A percentile compares a stretch with the other conserved stretches of the same genome.
Conservation (phyloP, 2,888 invertebrate genomes). For the Lasius platythorax region DNA sequence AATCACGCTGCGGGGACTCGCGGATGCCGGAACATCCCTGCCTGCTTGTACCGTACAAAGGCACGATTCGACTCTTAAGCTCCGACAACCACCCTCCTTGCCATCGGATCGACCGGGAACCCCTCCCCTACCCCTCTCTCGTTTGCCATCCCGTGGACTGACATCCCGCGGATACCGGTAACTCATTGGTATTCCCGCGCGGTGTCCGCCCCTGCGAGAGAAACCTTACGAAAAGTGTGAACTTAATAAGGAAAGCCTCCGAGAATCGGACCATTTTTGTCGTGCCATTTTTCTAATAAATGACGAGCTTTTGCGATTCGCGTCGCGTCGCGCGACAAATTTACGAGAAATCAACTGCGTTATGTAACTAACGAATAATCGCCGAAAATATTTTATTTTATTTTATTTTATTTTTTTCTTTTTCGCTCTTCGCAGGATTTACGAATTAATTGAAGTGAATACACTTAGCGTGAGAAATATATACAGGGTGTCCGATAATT, state of each 20-base stretch:
- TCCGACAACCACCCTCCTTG: conserved; percentile 57
- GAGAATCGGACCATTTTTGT: conserved; percentile 83
- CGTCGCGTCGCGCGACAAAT: conserved; percentile 41
- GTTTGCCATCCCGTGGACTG: conserved; percentile 67
- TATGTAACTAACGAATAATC: background rate
- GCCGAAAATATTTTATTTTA: background rate
- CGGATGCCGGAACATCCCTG: conserved; percentile 42
- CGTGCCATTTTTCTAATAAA: conserved; percentile 64
- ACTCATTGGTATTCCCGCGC: conserved; percentile 84
- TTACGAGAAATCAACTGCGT: background rate
- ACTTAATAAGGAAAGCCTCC: conserved; percentile 85
- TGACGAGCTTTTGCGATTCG: conserved; percentile 41
- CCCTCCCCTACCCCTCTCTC: conserved; percentile 57
- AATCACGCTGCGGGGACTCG: conserved; percentile 63
- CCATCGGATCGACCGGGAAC: conserved; percentile 59
- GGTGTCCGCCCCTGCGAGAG: conserved; percentile 77
- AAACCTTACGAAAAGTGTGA: conserved; percentile 85
- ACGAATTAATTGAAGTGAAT: background rate
- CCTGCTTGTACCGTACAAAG: conserved; percentile 50
- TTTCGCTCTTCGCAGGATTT: background rate
- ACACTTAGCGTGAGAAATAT: background rate
- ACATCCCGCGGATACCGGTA: conserved; percentile 72
- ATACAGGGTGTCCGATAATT: too few relatives aligned
- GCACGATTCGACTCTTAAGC: conserved; percentile 66
- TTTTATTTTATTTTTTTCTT: background rate